Evolutionary conservation across 2,797 vertebrate genomes (phyloP).

Genomic region (Rhinoraja longicauda): DNA sequence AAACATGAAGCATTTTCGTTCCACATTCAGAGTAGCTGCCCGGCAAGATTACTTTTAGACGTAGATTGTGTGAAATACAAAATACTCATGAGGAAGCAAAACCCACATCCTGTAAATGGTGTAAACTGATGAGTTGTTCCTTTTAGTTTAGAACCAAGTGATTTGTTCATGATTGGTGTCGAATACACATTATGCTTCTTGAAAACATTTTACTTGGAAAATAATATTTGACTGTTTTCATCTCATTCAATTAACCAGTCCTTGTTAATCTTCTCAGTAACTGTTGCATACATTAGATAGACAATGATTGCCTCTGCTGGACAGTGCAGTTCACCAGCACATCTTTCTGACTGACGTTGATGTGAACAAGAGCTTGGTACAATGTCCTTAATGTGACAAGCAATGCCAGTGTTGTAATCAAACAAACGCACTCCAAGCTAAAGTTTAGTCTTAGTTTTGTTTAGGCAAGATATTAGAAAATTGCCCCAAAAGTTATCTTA

Average conservation of each 20-base stretch:
- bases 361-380: neutral
- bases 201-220: neutral
- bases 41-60: too few species aligned
- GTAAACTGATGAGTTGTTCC: neutral
- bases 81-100: neutral
- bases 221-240: too few species aligned
- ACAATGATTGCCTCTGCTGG: neutral
- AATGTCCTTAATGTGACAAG: neutral
- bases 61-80: neutral
- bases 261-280: neutral
- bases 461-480: neutral
- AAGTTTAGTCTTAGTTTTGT: too few species aligned
- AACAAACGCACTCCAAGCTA: neutral
- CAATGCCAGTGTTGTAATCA: neutral
- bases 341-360: neutral
- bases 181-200: neutral
- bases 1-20: neutral
- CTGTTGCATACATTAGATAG: neutral
- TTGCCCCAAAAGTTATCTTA: neutral
- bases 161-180: neutral
- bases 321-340: neutral
- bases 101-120: slow-evolving; percentile 4
- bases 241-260: too few species aligned
- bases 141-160: neutral
- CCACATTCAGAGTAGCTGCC: neutral